A percentile compares a stretch with the other conserved stretches of the same genome.
These are phyloP conservation scores for Fragum fragum DNA, from an alignment of 2,888 invertebrate species.

Conservation along the genomic window DNA sequence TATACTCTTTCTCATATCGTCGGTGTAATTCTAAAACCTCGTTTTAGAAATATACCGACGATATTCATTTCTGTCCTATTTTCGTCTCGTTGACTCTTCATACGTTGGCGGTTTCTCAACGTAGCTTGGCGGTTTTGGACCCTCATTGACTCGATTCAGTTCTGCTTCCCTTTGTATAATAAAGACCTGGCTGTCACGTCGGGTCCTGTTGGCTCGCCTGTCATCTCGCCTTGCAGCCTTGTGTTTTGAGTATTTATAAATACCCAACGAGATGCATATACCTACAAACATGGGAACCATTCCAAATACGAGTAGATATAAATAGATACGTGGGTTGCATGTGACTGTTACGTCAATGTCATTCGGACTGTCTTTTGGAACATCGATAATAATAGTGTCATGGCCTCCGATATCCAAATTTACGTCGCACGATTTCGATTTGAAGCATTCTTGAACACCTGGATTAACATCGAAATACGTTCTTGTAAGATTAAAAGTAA, in stretches of 20 bases:
- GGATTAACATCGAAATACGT: conserved; percentile 4
- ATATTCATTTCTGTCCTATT: not conserved
- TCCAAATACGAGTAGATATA: conserved; percentile 27
- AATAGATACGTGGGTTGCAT: conserved; percentile 27
- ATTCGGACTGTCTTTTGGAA: conserved; percentile 9
- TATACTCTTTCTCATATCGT: too few species aligned
- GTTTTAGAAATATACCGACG: too few species aligned
- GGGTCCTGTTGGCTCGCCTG: not conserved
- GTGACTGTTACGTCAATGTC: conserved; percentile 15
- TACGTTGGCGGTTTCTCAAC: conserved; percentile 9
- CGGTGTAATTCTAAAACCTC: too few species aligned
- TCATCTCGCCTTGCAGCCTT: not conserved
- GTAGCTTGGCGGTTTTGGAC: conserved; percentile 24
- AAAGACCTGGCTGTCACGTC: not conserved
- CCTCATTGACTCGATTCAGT: not conserved
- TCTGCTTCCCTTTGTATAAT: not conserved
- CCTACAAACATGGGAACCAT: conserved; percentile 25
- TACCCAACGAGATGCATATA: conserved; percentile 14
- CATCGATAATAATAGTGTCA: conserved; percentile 27
- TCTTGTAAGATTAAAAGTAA: not conserved
- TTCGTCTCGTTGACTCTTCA: not conserved
- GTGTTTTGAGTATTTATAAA: conserved; percentile 21
- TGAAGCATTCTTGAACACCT: not conserved
- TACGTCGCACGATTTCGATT: conserved; percentile 8
- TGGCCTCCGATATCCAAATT: not conserved